phyloP scores from a whole-genome alignment of 2,113 vertebrate species.

The Zapus hudsonius region DNA sequence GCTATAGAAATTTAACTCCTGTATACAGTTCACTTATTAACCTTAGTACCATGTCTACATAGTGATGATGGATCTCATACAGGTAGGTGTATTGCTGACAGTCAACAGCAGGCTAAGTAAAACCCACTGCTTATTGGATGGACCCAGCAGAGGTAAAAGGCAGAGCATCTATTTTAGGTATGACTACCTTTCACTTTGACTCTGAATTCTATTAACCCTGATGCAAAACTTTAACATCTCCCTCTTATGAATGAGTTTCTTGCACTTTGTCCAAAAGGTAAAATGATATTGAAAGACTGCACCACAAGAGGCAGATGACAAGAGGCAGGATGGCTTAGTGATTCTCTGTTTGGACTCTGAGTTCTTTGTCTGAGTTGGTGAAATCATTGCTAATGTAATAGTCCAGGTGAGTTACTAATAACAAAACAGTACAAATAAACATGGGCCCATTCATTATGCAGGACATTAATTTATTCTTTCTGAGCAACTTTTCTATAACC shows the following conservation, averaged over 20 bases:
- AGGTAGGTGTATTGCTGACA: background rate
- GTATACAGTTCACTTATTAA: background rate
- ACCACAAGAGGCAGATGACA: background rate
- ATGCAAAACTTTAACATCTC: background rate
- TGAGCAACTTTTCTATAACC: background rate
- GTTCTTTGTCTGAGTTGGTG: background rate
- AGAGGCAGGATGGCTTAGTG: background rate
- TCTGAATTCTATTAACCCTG: background rate
- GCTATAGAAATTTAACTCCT: background rate
- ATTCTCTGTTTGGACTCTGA: background rate
- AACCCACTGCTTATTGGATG: background rate
- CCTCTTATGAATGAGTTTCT: background rate
- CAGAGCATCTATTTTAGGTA: background rate
- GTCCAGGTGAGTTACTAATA: conserved; percentile 10
- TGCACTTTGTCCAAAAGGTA: background rate
- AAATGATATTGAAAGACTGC: conserved; percentile 41
- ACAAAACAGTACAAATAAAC: background rate
- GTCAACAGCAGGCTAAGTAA: background rate
- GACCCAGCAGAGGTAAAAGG: background rate
- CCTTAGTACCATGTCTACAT: background rate
- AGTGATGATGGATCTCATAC: background rate
- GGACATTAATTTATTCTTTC: background rate
- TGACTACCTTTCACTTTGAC: background rate
- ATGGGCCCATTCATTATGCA: background rate
- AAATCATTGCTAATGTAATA: background rate